Base-by-base conservation (phyloP, 2,888 invertebrate species). In the Phyto melanocephala region DNA sequence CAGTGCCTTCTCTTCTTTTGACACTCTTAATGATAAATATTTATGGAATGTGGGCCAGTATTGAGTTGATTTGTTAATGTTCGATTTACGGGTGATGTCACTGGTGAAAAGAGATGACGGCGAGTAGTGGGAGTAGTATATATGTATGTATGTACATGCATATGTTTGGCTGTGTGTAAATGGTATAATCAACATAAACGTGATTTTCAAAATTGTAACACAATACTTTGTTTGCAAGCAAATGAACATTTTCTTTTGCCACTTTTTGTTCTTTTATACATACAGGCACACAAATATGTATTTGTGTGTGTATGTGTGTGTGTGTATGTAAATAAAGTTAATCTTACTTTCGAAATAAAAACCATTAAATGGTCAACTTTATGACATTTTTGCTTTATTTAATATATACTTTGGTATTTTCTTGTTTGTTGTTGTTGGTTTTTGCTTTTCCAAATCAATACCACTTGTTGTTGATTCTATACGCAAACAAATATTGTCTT, bases 121-220 rank as follows among this genome's bases (percentile, higher is more conserved):
- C 13, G 1, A 1, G 45, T 47, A 35, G 62, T 60, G 70, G 47
- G 54, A 70, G 45, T 50, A 45, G 35, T 6, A 24, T 47, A 24
- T 42, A 45, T 33, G 11, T 42, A 13, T 50, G 2, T 20, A 28
- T 28, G 28, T 28, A 28, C 6, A 28, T 28, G 3, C 6, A 28
- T 28, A 6, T 6, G 6, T 28, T 3, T 28, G 28, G 3, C 3
- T 33, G 11, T 42, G 5, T 50, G 2, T 20, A 17, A 4, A 52
- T 52, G 40, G 40, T 42, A 42, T 28, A 37, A 11, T 6, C 37
- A 58, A 47, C 37, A 50, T 37, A 50, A 70, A 54, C 35, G 45
- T 63, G 58, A n/a, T 62, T 72, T 58, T 54, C n/a, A 22, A 65
- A 72, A 72, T 22, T 79, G 78, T 72, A 79, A 79, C 78, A 52